Percentiles rank a stretch among this genome's conserved stretches.
These are phyloP conservation scores for Actinia tenebrosa DNA, from an alignment of 64 coral and sea anemone genomes.

Conservation along the genomic window DNA sequence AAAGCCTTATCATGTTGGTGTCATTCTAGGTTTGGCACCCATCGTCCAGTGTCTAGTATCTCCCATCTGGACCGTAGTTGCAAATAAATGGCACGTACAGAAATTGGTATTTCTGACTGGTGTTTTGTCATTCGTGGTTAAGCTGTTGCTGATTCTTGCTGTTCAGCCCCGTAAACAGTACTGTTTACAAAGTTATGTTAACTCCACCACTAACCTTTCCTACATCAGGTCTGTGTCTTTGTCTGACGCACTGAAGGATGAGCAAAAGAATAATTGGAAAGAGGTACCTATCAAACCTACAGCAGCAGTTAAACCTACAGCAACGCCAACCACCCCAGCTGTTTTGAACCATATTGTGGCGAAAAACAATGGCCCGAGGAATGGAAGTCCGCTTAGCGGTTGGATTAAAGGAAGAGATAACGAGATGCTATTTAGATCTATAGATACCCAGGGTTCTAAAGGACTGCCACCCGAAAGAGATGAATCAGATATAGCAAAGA, in stretches of 20 bases:
- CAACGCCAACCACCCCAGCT: neutral
- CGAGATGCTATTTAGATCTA: neutral
- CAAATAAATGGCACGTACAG: conserved; percentile 58
- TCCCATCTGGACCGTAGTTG: conserved; percentile 68
- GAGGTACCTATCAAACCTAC: neutral
- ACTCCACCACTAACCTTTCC: conserved; percentile 41
- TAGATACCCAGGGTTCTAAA: neutral
- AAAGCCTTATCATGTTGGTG: conserved; percentile 49
- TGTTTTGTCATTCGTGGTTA: conserved; percentile 63
- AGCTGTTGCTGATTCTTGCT: conserved; percentile 50
- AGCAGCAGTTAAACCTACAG: too few species aligned
- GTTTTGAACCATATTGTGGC: neutral
- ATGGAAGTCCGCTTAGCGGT: neutral
- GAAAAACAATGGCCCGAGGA: neutral
- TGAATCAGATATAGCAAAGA: neutral
- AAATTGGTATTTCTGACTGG: conserved; percentile 61
- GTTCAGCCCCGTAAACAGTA: conserved; percentile 52
- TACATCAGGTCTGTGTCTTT: conserved; percentile 3
- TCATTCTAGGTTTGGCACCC: conserved; percentile 63
- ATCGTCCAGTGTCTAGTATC: conserved; percentile 61
- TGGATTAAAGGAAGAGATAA: neutral
- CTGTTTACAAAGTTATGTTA: conserved; percentile 53
- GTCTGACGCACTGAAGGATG: neutral
- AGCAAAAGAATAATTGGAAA: neutral
- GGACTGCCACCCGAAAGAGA: neutral